phyloP scores from a whole-genome alignment of 2,797 vertebrate genomes.

The Pterois miles region DNA sequence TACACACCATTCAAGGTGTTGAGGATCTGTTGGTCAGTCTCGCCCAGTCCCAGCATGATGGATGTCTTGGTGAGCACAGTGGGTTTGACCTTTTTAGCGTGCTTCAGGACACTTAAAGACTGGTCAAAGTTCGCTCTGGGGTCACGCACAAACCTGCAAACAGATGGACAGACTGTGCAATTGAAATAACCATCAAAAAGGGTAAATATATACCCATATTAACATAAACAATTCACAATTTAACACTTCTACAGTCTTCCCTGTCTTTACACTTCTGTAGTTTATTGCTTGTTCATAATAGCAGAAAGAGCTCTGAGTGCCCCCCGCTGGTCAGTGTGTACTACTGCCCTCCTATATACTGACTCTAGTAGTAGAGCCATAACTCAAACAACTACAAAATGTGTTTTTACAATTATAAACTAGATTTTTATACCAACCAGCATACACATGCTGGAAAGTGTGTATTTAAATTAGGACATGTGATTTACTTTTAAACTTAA shows the following conservation, averaged over 20 bases:
- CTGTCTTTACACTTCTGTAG: neutral
- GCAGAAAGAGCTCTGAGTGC: conserved; percentile 7
- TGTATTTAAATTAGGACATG: neutral
- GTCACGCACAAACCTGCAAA: conserved; percentile 90
- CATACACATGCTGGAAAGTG: neutral
- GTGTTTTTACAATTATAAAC: neutral
- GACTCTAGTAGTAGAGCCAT: conserved; percentile 16
- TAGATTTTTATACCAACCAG: neutral
- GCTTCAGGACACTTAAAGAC: conserved; percentile 89
- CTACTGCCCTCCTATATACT: neutral
- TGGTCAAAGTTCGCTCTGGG: conserved; percentile 94
- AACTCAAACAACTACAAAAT: neutral
- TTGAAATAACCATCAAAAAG: neutral
- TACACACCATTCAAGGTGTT: conserved; percentile 86
- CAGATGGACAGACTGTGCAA: neutral
- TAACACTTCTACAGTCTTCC: no score
- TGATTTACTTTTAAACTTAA: neutral
- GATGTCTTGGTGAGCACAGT: conserved; percentile 93
- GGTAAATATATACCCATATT: neutral
- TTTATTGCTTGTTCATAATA: neutral
- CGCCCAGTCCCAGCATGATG: conserved; percentile 95
- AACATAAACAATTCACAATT: neutral
- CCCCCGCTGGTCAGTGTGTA: conserved; percentile 58
- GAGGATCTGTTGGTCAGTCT: conserved; percentile 89
- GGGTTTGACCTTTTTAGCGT: conserved; percentile 88